Conservation (phyloP, 2,888 invertebrate genomes). For the Pollenia angustigena region DNA sequence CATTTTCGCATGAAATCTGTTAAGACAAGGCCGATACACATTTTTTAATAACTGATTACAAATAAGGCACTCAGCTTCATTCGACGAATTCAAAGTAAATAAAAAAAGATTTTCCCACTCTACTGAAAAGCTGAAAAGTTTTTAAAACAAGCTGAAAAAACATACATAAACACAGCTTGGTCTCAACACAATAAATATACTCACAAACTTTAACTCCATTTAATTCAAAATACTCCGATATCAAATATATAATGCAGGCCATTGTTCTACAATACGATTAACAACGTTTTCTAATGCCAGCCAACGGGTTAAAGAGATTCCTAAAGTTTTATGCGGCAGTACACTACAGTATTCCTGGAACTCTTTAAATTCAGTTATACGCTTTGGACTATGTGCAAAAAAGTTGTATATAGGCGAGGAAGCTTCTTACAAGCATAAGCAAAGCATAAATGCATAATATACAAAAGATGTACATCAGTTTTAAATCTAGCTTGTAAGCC, state of each 20-base stretch:
- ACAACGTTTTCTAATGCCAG: slow-evolving; percentile 68
- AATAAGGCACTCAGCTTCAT: too few relatives aligned
- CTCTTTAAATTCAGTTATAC: slow-evolving; percentile 8
- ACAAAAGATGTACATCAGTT: not conserved
- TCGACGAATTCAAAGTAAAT: too few relatives aligned
- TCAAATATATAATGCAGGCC: slow-evolving; percentile 66
- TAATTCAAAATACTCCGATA: slow-evolving; percentile 54
- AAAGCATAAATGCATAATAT: slow-evolving; percentile 10
- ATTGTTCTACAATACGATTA: slow-evolving; percentile 66
- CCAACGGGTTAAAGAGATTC: slow-evolving; percentile 67
- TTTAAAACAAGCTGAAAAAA: too few relatives aligned
- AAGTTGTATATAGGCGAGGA: not conserved
- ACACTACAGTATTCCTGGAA: slow-evolving; percentile 56
- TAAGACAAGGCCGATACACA: too few relatives aligned
- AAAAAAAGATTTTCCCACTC: too few relatives aligned
- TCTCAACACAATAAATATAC: not conserved
- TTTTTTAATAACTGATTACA: too few relatives aligned
- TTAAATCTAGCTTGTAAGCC: slow-evolving; percentile 1
- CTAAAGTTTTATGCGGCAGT: slow-evolving; percentile 65
- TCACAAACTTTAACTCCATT: slow-evolving; percentile 51
- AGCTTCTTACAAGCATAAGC: slow-evolving; percentile 17
- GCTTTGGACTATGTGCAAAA: slow-evolving; percentile 20
- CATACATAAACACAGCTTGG: too few relatives aligned
- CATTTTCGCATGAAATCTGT: too few relatives aligned
- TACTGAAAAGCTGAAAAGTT: too few relatives aligned